Evolutionary conservation across 1,140 invertebrate genomes (phyloP).

Genomic region (Bradynema listronoti): DNA sequence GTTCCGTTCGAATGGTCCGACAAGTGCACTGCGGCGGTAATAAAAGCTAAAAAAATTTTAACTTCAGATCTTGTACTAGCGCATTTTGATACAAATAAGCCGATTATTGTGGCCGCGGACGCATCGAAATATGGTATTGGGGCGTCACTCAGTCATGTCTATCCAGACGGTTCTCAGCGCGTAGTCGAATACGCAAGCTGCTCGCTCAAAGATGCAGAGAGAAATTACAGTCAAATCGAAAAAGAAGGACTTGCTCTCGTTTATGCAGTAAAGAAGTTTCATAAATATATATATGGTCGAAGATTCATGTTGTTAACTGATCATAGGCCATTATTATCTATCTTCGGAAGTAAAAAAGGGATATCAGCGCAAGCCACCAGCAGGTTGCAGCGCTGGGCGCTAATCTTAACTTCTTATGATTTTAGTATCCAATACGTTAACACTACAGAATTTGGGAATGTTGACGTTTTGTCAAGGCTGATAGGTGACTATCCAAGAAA

Average conservation of each 20-base stretch:
- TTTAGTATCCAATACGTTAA: conserved; percentile 19
- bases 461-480: conserved; percentile 10
- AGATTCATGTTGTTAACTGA: conserved; percentile 13
- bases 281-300: conserved; percentile 16
- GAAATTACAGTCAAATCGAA: conserved; percentile 62
- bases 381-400: conserved; percentile 13
- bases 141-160: conserved; percentile 59
- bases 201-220: conserved; percentile 59
- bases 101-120: conserved; percentile 60
- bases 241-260: conserved; percentile 58
- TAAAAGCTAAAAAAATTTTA: conserved; percentile 46
- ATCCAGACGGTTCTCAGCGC: conserved; percentile 54
- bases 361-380: conserved; percentile 13
- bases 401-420: conserved; percentile 12
- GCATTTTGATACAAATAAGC: conserved; percentile 57
- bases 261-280: conserved; percentile 17
- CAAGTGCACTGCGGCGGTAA: conserved; percentile 29
- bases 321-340: conserved; percentile 18
- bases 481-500: conserved; percentile 9
- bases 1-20: conserved; percentile 8
- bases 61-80: conserved; percentile 41
- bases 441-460: conserved; percentile 13
- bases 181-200: conserved; percentile 60
- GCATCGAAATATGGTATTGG: conserved; percentile 60
- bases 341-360: conserved; percentile 17